Evolutionary conservation across 1,140 invertebrate genomes (phyloP).

Genomic region (Cydia fagiglandana): DNA sequence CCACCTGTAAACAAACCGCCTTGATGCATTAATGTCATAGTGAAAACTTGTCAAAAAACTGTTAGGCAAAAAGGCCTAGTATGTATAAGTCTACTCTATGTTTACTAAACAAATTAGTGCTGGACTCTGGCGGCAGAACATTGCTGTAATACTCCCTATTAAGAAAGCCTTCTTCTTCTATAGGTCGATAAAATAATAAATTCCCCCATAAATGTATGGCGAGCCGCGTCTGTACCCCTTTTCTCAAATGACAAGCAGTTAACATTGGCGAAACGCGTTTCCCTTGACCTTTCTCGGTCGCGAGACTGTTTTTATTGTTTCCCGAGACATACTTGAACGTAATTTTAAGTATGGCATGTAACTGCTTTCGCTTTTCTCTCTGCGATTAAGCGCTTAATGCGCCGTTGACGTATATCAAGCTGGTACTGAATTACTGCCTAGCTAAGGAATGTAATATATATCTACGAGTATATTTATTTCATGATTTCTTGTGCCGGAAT

Average conservation of each 20-base stretch:
- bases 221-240: background rate
- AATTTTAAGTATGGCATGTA: conserved; percentile 11
- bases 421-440: background rate
- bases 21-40: no score
- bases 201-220: background rate
- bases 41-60: no score
- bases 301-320: conserved; percentile 27
- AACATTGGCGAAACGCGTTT: conserved; percentile 12
- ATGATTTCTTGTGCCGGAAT: background rate
- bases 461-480: background rate
- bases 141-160: background rate
- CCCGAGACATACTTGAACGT: conserved; percentile 23
- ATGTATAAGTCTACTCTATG: no score
- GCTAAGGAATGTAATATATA: background rate
- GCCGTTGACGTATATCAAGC: background rate
- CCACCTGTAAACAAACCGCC: no score
- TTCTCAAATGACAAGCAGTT: conserved; percentile 4
- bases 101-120: no score
- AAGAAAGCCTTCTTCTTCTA: no score
- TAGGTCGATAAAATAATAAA: background rate
- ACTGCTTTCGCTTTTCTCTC: conserved; percentile 27
- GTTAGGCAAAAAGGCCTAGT: no score
- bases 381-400: conserved; percentile 9
- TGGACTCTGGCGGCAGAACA: no score
- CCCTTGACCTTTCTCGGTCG: conserved; percentile 25